Conservation (phyloP, 2,797 vertebrate species). For the Chaetodon trifasciatus region DNA sequence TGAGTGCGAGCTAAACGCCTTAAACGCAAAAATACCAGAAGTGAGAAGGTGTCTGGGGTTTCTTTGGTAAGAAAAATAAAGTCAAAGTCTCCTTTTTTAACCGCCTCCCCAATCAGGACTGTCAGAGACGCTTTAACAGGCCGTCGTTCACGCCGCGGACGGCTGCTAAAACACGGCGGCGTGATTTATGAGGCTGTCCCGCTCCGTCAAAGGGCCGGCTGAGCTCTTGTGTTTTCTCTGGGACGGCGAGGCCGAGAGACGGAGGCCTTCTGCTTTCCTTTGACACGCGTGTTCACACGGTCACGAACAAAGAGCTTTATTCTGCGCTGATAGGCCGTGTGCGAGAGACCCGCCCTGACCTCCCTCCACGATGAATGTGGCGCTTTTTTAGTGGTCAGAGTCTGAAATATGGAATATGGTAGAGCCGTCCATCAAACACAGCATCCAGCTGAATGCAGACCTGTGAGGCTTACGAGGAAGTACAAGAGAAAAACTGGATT, state of each 20-base stretch:
- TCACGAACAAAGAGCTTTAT: conserved; percentile 78
- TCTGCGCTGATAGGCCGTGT: conserved; percentile 66
- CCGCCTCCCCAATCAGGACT: conserved; percentile 49
- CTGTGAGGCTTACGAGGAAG: not conserved
- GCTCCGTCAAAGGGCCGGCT: conserved; percentile 57
- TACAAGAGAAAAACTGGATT: too few species aligned
- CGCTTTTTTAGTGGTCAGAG: conserved; percentile 33
- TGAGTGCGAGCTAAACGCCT: conserved; percentile 30
- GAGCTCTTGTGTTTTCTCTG: conserved; percentile 72
- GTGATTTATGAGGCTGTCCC: conserved; percentile 80
- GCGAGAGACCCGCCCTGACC: conserved; percentile 40
- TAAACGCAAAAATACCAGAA: conserved; percentile 31
- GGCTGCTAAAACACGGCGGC: conserved; percentile 59
- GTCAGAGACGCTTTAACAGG: conserved; percentile 70
- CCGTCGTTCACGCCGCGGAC: conserved; percentile 43
- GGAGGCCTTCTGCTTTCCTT: conserved; percentile 67
- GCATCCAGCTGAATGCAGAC: not conserved
- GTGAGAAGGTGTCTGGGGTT: conserved; percentile 53
- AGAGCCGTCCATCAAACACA: not conserved
- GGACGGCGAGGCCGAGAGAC: conserved; percentile 44
- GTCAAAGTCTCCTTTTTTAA: conserved; percentile 31
- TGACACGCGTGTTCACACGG: conserved; percentile 75
- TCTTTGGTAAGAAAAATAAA: conserved; percentile 58
- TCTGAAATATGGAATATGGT: conserved; percentile 48
- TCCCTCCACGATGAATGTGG: conserved; percentile 46